Evolutionary conservation across 1,140 invertebrate genomes (phyloP).

Genomic region (Trichoplusia ni): DNA sequence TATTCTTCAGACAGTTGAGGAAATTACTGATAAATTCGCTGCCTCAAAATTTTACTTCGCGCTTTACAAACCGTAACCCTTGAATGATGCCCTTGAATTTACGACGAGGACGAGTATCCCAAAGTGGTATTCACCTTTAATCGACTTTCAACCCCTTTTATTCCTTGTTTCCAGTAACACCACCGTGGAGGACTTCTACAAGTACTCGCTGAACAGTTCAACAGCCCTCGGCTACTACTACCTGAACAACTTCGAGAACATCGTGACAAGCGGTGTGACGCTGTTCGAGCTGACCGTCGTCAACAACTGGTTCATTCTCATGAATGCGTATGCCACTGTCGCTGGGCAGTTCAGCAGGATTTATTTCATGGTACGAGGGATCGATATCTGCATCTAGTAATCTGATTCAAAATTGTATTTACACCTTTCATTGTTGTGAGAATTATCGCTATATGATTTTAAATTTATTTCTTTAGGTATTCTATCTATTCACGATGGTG

Average conservation of each 20-base stretch:
- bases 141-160: neutral
- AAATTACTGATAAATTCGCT: neutral
- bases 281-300: slow-evolving; percentile 95
- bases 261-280: slow-evolving; percentile 89
- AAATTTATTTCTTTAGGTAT: slow-evolving; percentile 76
- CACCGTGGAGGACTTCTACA: slow-evolving; percentile 92
- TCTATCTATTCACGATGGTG: slow-evolving; percentile 95
- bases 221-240: slow-evolving; percentile 91
- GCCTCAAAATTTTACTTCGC: no score
- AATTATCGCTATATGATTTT: neutral
- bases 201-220: slow-evolving; percentile 85
- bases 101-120: no score
- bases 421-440: no score
- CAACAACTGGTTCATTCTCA: slow-evolving; percentile 96
- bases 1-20: neutral
- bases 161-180: slow-evolving; percentile 85
- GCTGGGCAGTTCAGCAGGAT: slow-evolving; percentile 86
- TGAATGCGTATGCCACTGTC: slow-evolving; percentile 92
- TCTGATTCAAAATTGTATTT: neutral
- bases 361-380: slow-evolving; percentile 89
- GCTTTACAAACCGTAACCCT: no score
- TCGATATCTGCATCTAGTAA: neutral
- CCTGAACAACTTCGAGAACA: slow-evolving; percentile 92
- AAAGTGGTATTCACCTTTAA: no score
- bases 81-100: no score